phyloP scores from a whole-genome alignment of 2,113 vertebrate species.

The Geothlypis trichas region DNA sequence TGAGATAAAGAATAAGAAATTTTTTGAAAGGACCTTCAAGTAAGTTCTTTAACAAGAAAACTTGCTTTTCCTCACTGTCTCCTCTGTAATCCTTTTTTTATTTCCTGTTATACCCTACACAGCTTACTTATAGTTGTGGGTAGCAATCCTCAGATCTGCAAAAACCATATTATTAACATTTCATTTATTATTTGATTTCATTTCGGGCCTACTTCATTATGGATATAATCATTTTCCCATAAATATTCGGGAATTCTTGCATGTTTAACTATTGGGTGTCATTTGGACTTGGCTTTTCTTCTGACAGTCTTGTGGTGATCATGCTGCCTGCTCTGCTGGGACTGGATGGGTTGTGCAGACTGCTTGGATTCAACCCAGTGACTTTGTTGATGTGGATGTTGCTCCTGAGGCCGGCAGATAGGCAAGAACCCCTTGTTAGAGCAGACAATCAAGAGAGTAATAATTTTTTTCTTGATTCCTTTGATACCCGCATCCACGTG shows the following conservation, averaged over 20 bases:
- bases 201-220: neutral
- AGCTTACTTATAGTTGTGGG: neutral
- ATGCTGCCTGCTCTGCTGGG: neutral
- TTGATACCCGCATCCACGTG: neutral
- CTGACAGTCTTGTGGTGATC: neutral
- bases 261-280: neutral
- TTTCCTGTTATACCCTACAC: neutral
- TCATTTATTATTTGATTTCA: neutral
- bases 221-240: neutral
- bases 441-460: neutral
- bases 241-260: neutral
- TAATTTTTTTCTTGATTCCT: neutral
- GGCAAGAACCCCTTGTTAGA: neutral
- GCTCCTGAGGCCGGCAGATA: neutral
- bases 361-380: neutral
- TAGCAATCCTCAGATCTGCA: neutral
- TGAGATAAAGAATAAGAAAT: neutral
- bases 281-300: neutral
- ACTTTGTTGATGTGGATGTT: neutral
- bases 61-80: neutral
- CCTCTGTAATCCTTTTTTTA: neutral
- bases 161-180: neutral
- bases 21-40: neutral
- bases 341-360: neutral
- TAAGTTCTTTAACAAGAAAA: neutral